Evolutionary conservation across 2,113 vertebrate genomes (phyloP), one percentile per base, ranked within the genome.

Genomic region (Saccopteryx bilineata): DNA sequence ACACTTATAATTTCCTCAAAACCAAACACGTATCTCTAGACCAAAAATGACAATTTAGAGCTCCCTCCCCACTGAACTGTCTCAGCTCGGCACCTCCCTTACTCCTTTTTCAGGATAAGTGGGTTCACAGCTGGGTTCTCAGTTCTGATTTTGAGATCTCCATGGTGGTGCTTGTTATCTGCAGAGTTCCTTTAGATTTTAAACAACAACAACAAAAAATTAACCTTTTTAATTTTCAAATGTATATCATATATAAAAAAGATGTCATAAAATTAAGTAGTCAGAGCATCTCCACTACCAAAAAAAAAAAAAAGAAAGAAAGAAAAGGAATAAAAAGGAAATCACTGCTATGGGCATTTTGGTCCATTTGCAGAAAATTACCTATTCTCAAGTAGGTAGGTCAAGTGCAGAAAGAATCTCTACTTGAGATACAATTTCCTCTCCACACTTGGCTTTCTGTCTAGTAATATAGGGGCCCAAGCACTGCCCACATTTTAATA

Each of bases 291-390:
- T 78, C 56, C 5, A 21, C 48, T 71, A 58, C 56, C 94, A 87
- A 96, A 92, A 86, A 65, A 87, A 74, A 39, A 39, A 39, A 39
- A 39, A 39, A 39, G 39, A 39, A 39, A 39, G 39, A 39, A 39
- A 39, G 39, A n/a, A 39, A 39, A 39, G 39, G 39, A 39, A 39
- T 39, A 92, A 86, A 65, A 87, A 74, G 83, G 91, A 91, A 96
- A 91, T 97, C 85, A 68, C 50, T 71, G 75, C 69, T 54, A 26
- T 58, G 94, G 93, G 84, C 65, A 17, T 96, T 97, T 97, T 84
- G 92, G 95, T 97, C 94, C 97, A 96, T 97, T 97, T 97, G 83
- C 87, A 96, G 97, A 95, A 97, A 97, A 97, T 94, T 97, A 91
- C 95, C 95, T 96, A 58, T 97, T 93, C 94, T 97, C 91, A 86